These are phyloP conservation scores for Chascanopsetta lugubris DNA, from an alignment of 2,113 vertebrate species.

Conservation along the genomic window DNA sequence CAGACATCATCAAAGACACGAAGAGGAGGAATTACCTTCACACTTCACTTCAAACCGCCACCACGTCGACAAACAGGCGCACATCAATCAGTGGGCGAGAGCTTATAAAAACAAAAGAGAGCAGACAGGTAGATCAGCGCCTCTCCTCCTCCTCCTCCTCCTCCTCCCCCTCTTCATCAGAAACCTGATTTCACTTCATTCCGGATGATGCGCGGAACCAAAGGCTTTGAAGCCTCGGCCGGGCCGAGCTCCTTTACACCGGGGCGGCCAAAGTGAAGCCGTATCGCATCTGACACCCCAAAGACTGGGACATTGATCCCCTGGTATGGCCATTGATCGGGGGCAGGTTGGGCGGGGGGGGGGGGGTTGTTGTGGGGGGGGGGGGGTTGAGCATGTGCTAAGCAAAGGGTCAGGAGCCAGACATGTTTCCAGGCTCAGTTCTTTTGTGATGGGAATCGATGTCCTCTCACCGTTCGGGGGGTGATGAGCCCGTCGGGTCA, in stretches of 20 bases:
- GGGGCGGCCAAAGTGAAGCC: conserved; percentile 46
- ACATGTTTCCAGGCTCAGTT: conserved; percentile 47
- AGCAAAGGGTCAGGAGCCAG: conserved; percentile 55
- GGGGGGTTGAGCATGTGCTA: conserved; percentile 57
- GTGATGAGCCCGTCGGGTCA: conserved; percentile 57
- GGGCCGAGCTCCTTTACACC: conserved; percentile 18
- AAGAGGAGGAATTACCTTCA: not conserved
- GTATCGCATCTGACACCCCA: conserved; percentile 66
- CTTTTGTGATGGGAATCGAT: conserved; percentile 70
- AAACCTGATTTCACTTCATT: conserved; percentile 51
- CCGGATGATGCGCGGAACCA: conserved; percentile 38
- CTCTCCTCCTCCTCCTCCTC: conserved; percentile 33
- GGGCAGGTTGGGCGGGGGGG: too few species aligned
- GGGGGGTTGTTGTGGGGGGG: too few species aligned
- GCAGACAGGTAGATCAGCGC: not conserved
- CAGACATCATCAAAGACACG: not conserved
- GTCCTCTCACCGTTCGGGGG: conserved; percentile 50
- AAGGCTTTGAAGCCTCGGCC: conserved; percentile 60
- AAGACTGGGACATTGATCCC: conserved; percentile 69
- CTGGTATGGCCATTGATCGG: conserved; percentile 68
- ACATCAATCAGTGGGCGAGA: conserved; percentile 13
- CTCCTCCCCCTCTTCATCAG: conserved; percentile 17
- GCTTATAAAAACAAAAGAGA: conserved; percentile 3
- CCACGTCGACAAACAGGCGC: conserved; percentile 6
- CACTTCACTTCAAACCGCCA: not conserved